phyloP scores from a whole-genome alignment of 2,113 vertebrate species.

The Calidris pygmaea region DNA sequence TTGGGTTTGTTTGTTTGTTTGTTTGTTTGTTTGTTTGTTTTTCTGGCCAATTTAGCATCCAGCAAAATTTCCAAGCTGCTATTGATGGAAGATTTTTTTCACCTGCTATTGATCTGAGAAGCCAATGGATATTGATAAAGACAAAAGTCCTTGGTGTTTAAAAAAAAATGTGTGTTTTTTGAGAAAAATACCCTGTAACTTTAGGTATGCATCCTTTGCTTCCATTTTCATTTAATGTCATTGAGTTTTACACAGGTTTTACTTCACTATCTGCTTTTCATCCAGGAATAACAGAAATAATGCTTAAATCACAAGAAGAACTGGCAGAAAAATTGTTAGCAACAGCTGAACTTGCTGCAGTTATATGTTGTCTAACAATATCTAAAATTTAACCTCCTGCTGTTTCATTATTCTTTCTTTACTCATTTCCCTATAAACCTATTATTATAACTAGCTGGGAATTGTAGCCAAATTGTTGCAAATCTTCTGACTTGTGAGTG shows the following conservation, averaged over 20 bases:
- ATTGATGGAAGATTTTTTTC: neutral
- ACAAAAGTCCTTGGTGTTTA: neutral
- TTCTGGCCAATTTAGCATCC: neutral
- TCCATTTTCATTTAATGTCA: neutral
- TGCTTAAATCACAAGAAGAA: neutral
- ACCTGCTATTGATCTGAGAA: neutral
- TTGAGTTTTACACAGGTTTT: neutral
- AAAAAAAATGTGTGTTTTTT: fast-evolving
- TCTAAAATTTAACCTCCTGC: neutral
- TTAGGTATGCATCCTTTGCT: neutral
- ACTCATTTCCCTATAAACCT: neutral
- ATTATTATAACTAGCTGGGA: neutral
- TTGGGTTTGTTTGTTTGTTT: neutral
- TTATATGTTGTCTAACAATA: neutral
- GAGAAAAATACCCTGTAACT: neutral
- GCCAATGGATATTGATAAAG: neutral
- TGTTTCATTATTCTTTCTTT: neutral
- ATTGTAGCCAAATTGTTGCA: neutral
- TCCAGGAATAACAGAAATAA: neutral
- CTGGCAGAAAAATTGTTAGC: neutral
- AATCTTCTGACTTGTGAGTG: fast-evolving
- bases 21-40: neutral
- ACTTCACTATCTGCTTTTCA: neutral
- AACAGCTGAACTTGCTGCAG: neutral
- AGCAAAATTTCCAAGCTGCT: neutral